Evolutionary conservation across 37 sponge, comb jelly and placozoan species (phyloP), one percentile per base, ranked within the genome.

Genomic region (Axinella damicornis): DNA sequence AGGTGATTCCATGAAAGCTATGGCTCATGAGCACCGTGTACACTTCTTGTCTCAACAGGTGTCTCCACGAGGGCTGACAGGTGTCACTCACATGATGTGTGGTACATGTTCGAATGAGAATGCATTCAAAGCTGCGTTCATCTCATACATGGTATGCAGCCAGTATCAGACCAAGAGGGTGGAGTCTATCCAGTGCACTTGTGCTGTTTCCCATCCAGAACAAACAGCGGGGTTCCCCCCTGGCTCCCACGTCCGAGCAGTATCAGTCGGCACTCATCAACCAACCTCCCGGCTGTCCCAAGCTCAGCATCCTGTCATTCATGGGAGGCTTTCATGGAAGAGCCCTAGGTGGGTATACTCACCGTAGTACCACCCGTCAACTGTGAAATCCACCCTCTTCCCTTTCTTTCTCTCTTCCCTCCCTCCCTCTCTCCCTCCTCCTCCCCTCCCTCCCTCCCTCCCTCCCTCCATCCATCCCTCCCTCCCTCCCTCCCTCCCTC

Each of bases 21-120:
- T n/a, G n/a, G n/a, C n/a, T n/a, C n/a, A n/a, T n/a, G n/a, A n/a
- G n/a, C n/a, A n/a, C n/a, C n/a, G n/a, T n/a, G n/a, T n/a, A n/a
- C n/a, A n/a, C n/a, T n/a, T n/a, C n/a, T n/a, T n/a, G n/a, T n/a
- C n/a, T n/a, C n/a, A n/a, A n/a, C n/a, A n/a, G n/a, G n/a, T n/a
- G n/a, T n/a, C n/a, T n/a, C n/a, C n/a, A n/a, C n/a, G n/a, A n/a
- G 93, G 91, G 21, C 59, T 95, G 61, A 74, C 40, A 39, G 53
- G 58, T 19, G 88, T 92, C 33, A 85, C 57, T 17, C 60, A 77
- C 0, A 85, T 89, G 87, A 92, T 92, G 93, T 95, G 96, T 87
- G 96, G 96, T 0, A 81, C 87, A 0, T 95, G 96, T 54, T 76
- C 96, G 27, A 92, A 92, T 86, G 96, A 95, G 73, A 95, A 95